Conservation (phyloP, 2,888 invertebrate species). For the Malachius bipustulatus region DNA sequence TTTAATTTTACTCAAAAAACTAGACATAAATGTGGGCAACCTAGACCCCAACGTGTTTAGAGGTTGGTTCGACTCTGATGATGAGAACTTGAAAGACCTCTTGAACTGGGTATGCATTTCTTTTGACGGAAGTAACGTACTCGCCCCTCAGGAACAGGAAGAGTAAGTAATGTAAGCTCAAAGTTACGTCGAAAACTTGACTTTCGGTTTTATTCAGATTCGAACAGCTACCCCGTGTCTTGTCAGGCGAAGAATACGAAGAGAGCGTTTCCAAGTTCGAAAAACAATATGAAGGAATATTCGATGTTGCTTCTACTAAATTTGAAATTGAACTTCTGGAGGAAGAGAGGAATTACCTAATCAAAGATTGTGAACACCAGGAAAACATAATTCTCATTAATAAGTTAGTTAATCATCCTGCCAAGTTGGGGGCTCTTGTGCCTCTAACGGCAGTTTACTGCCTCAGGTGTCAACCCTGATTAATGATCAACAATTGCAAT, state of each 20-base stretch:
- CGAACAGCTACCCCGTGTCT: no score
- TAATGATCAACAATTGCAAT: no score
- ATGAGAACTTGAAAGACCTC: slow-evolving; percentile 22
- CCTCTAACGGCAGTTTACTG: no score
- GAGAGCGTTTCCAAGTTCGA: slow-evolving; percentile 19
- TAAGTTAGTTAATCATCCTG: slow-evolving; percentile 14
- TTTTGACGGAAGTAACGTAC: slow-evolving; percentile 24
- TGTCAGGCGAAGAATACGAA: slow-evolving; percentile 16
- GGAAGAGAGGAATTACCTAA: slow-evolving; percentile 21
- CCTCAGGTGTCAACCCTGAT: no score
- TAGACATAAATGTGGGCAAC: slow-evolving; percentile 22
- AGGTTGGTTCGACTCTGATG: slow-evolving; percentile 31
- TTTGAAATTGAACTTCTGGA: slow-evolving; percentile 23
- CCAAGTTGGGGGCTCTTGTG: no score
- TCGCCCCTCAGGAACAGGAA: slow-evolving; percentile 21
- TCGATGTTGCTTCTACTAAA: slow-evolving; percentile 22
- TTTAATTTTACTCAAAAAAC: slow-evolving; percentile 20
- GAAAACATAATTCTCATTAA: slow-evolving; percentile 10
- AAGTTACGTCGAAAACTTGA: neutral
- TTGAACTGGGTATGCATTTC: slow-evolving; percentile 28
- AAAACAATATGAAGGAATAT: slow-evolving; percentile 21
- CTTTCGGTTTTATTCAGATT: no score
- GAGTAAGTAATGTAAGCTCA: slow-evolving; percentile 18
- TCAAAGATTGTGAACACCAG: slow-evolving; percentile 16
- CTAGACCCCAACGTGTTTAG: slow-evolving; percentile 24